A percentile compares a stretch with the other conserved stretches of the same genome.
Conservation (phyloP, 2,797 vertebrate species). For the Hoplostethus mediterraneus region DNA sequence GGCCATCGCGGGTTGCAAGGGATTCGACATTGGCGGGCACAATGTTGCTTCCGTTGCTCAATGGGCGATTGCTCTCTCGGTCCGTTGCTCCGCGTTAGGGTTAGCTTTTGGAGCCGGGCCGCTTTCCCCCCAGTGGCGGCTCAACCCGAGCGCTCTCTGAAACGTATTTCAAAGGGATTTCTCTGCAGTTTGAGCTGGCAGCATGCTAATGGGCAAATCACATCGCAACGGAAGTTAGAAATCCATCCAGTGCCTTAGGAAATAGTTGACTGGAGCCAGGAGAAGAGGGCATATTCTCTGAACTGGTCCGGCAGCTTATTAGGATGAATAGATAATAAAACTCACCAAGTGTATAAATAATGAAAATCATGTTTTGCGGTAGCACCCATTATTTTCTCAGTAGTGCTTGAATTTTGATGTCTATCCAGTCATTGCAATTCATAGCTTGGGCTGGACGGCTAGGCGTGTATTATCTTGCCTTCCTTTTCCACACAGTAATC, state of each 20-base stretch:
- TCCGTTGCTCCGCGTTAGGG: too few species aligned
- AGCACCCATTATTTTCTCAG: neutral
- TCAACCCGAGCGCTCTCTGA: constrained; percentile 33
- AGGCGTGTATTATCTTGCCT: neutral
- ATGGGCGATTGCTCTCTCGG: neutral
- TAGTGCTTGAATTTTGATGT: neutral
- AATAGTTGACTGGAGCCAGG: constrained; percentile 35
- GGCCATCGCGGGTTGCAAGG: constrained; percentile 26
- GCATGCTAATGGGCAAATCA: constrained; percentile 51
- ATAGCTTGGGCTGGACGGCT: neutral
- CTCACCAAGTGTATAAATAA: constrained; percentile 3
- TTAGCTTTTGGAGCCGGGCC: constrained; percentile 38
- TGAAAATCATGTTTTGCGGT: constrained; percentile 1
- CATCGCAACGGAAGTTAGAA: constrained; percentile 46
- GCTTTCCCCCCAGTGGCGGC: constrained; percentile 47
- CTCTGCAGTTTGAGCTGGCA: constrained; percentile 44
- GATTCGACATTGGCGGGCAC: constrained; percentile 13
- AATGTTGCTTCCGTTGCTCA: constrained; percentile 20
- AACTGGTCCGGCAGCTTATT: constrained; percentile 26
- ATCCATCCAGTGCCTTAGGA: constrained; percentile 40
- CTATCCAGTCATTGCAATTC: neutral
- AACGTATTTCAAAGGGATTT: constrained; percentile 54
- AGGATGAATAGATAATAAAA: constrained; percentile 19
- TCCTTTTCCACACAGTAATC: neutral
- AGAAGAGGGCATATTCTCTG: constrained; percentile 20